Evolutionary conservation across 1,140 invertebrate genomes (phyloP).

Genomic region (Alviniconcha marisindica): DNA sequence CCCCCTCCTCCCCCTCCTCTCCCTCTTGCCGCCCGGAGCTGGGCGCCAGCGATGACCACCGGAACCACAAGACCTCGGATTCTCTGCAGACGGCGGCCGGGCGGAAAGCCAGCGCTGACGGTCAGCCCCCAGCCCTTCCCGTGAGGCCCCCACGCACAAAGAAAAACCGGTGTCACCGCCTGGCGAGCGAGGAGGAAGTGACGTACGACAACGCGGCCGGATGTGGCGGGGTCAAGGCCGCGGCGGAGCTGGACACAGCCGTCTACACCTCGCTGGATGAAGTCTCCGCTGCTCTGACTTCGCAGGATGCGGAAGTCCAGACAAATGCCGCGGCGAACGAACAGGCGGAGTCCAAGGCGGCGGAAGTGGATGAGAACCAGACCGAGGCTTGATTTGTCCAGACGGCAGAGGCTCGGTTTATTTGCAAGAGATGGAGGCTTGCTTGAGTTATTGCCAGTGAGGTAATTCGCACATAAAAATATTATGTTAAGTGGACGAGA

Average conservation of each 20-base stretch:
- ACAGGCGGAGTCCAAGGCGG: too few species aligned
- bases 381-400: not conserved
- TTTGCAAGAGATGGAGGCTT: too few species aligned
- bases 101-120: not conserved
- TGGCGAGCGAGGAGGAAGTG: conserved; percentile 28
- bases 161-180: conserved; percentile 15
- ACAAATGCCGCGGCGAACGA: not conserved
- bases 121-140: not conserved
- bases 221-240: not conserved
- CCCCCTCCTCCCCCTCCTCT: not conserved
- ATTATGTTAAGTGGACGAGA: too few species aligned
- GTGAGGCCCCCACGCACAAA: conserved; percentile 3
- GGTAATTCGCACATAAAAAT: too few species aligned
- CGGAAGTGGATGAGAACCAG: not conserved
- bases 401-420: too few species aligned
- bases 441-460: too few species aligned
- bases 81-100: not conserved
- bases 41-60: not conserved
- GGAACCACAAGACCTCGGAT: not conserved
- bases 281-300: conserved; percentile 16
- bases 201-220: conserved; percentile 30
- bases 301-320: conserved; percentile 21
- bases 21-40: not conserved
- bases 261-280: conserved; percentile 31
- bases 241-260: not conserved